A percentile compares a stretch with the other conserved stretches of the same genome.
phyloP scores from a whole-genome alignment of 92 coral and sea anemone species.

The Bergia puertoricense region DNA sequence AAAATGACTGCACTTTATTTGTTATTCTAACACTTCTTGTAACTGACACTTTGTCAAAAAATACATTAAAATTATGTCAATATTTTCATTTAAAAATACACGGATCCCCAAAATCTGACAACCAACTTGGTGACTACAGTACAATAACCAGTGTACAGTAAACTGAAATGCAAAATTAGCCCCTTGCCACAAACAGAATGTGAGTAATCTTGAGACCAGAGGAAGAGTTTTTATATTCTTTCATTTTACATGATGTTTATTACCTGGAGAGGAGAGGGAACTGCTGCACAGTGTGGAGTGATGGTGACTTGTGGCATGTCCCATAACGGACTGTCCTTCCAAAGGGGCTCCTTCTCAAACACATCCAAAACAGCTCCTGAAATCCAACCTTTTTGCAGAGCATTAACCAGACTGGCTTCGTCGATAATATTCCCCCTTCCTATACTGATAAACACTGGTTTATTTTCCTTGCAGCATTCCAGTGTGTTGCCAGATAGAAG shows the following conservation, averaged over 20 bases:
- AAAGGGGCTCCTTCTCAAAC: conserved; percentile 82
- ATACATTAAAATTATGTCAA: too few relatives aligned
- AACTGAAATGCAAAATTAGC: too few relatives aligned
- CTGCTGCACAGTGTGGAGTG: conserved; percentile 83
- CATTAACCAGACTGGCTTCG: conserved; percentile 73
- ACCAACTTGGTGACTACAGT: too few relatives aligned
- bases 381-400: conserved; percentile 86
- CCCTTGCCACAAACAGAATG: background rate
- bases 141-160: too few relatives aligned
- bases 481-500: conserved; percentile 81
- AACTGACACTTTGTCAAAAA: too few relatives aligned
- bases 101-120: too few relatives aligned
- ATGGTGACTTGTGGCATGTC: conserved; percentile 79
- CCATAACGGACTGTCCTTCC: conserved; percentile 85
- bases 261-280: conserved; percentile 67
- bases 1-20: too few relatives aligned
- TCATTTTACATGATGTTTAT: background rate
- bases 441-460: conserved; percentile 79
- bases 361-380: conserved; percentile 95
- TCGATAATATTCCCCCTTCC: conserved; percentile 92
- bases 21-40: too few relatives aligned
- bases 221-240: too few relatives aligned
- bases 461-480: conserved; percentile 64
- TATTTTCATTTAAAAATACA: too few relatives aligned
- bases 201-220: background rate